Base-by-base conservation (phyloP, 2,888 invertebrate genomes). In the Apodemia hepburni region DNA sequence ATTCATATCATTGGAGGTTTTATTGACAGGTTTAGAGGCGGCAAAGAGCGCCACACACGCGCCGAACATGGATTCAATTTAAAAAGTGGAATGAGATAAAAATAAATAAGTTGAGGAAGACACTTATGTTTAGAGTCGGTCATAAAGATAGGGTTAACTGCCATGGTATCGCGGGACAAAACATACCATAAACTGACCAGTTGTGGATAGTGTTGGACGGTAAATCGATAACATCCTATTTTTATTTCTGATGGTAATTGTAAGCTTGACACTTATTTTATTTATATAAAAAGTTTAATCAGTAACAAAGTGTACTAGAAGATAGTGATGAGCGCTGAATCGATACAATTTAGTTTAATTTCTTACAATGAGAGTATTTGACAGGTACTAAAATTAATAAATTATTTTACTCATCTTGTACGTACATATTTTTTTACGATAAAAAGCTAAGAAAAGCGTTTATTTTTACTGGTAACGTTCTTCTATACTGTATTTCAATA, bases 141-240 rank as follows among this genome's bases (percentile, higher is more conserved):
- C 89, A 84, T 91, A 91, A 90, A 91, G 90, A 91, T 90, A 89
- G 89, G 89, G 89, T 88, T 88, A 89, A 91, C 89, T 87, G 89
- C 84, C 82, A 83, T 80, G 76, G 85, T 86, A 85, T 84, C 85
- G 83, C 81, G 77, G 84, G 82, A 87, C 87, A 87, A 87, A 85
- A 88, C 90, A 87, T 86, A 88, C 84, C 87, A 86, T 88, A 88
- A 89, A 88, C 79, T 85, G 87, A 80, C 86, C 86, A 84, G 86
- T 87, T 84, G 78, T 72, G 73, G 47, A 45, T 85, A 87, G 88
- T 78, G 87, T 71, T 74, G 85, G 66, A 68, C 75, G 68, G 63
- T 69, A 59, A 70, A 71, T 76, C 79, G 79, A 77, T 74, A 64
- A 47, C 58, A 59, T 61, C 5, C 54, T 27, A 27, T 29, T 54